Conservation (phyloP, 2,113 vertebrate genomes). For the Mugil cephalus region DNA sequence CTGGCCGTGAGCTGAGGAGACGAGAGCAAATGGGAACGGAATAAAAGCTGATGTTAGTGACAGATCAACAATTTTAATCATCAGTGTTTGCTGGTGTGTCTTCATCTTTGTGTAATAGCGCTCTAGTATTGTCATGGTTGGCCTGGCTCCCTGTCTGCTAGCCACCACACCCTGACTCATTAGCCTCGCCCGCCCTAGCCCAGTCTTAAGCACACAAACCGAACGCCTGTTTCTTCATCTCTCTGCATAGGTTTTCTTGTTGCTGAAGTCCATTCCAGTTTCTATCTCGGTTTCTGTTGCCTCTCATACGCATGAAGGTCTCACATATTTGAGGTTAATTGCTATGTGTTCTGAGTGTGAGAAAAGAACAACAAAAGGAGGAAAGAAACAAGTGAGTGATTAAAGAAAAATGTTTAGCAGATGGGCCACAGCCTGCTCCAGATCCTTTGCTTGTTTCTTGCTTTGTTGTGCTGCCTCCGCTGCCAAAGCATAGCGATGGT, state of each 20-base stretch:
- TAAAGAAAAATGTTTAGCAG: constrained; percentile 84
- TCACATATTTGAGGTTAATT: constrained; percentile 74
- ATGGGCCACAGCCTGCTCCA: constrained; percentile 77
- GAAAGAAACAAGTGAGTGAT: constrained; percentile 81
- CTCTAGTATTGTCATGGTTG: constrained; percentile 71
- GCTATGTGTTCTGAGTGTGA: constrained; percentile 69
- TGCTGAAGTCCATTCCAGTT: constrained; percentile 2
- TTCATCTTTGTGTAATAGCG: constrained; percentile 39
- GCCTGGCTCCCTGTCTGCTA: constrained; percentile 56
- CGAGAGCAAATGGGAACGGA: constrained; percentile 13
- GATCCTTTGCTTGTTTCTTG: constrained; percentile 61
- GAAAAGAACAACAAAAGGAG: constrained; percentile 75
- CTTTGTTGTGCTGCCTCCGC: constrained; percentile 26
- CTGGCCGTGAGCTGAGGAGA: constrained; percentile 37
- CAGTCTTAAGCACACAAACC: constrained; percentile 50
- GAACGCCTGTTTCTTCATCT: constrained; percentile 39
- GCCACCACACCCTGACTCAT: constrained; percentile 75
- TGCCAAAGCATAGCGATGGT: constrained; percentile 18
- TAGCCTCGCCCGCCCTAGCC: constrained; percentile 62
- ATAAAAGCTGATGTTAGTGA: constrained; percentile 13
- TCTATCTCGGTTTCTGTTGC: constrained; percentile 9
- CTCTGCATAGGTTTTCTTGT: constrained; percentile 2
- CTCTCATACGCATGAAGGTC: constrained; percentile 55
- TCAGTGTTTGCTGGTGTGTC: constrained; percentile 22
- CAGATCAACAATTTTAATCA: constrained; percentile 49